Percentiles rank a stretch among this genome's conserved stretches.
phyloP scores from a whole-genome alignment of 2,888 invertebrate species.

The Cosmia pyralina region DNA sequence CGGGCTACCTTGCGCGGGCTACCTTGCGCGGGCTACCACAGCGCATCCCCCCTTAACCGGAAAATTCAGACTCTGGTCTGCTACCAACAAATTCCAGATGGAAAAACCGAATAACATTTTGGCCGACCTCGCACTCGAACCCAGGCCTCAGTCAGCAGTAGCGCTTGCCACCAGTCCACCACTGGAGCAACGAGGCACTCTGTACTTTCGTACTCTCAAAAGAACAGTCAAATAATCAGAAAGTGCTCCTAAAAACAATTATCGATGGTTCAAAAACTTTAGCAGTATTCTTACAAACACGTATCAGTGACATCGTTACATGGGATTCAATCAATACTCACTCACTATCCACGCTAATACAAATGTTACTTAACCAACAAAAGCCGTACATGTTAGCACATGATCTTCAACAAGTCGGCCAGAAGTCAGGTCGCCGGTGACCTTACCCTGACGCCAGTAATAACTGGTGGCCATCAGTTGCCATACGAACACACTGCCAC shows the following conservation, averaged over 20 bases:
- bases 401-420: conserved; percentile 44
- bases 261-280: not conserved
- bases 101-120: not conserved
- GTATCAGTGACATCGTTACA: not conserved
- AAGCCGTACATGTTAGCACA: conserved; percentile 51
- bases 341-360: not conserved
- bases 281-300: not conserved
- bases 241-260: not conserved
- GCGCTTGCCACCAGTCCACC: not conserved
- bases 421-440: conserved; percentile 20
- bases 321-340: conserved; percentile 8
- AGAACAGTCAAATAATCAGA: not conserved
- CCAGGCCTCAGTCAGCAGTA: too few relatives aligned
- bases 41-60: too few relatives aligned
- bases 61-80: too few relatives aligned
- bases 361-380: conserved; percentile 18
- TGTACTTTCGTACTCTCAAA: not conserved
- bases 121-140: not conserved
- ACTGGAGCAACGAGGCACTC: too few relatives aligned
- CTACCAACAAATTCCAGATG: too few relatives aligned
- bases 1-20: too few relatives aligned
- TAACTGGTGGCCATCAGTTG: conserved; percentile 41
- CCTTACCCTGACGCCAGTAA: conserved; percentile 48
- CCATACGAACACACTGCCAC: conserved; percentile 28
- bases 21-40: too few relatives aligned